Conservation (phyloP, 1,140 invertebrate genomes). For the Microvelia longipes region DNA sequence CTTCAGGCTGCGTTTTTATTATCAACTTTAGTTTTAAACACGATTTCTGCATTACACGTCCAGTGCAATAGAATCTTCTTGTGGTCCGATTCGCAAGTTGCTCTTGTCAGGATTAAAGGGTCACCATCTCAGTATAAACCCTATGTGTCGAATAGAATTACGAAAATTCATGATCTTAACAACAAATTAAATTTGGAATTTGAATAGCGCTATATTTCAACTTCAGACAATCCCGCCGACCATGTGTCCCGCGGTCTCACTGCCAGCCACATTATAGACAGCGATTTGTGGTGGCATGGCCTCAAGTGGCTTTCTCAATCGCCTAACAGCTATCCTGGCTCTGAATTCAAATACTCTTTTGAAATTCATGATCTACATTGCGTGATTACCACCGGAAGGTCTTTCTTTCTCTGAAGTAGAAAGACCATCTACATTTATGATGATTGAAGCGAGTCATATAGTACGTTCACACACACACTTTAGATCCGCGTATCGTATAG, state of each 20-base stretch:
- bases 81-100: not conserved
- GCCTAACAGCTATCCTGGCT: no score
- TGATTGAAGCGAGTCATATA: no score
- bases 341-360: no score
- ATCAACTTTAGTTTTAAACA: not conserved
- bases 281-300: not conserved
- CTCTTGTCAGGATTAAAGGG: not conserved
- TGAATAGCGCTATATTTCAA: not conserved
- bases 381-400: no score
- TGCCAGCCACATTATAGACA: not conserved
- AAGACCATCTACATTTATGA: no score
- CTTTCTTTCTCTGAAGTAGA: no score
- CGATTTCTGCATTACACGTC: not conserved
- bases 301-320: no score
- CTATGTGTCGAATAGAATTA: not conserved
- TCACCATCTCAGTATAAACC: not conserved
- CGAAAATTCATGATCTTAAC: not conserved
- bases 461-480: no score
- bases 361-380: no score
- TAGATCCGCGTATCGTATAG: no score
- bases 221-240: not conserved
- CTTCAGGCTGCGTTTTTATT: not conserved
- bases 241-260: not conserved
- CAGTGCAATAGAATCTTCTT: not conserved
- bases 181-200: not conserved